Evolutionary conservation across 1,140 invertebrate genomes (phyloP).

Genomic region (Scaptodrosophila lebanonensis): DNA sequence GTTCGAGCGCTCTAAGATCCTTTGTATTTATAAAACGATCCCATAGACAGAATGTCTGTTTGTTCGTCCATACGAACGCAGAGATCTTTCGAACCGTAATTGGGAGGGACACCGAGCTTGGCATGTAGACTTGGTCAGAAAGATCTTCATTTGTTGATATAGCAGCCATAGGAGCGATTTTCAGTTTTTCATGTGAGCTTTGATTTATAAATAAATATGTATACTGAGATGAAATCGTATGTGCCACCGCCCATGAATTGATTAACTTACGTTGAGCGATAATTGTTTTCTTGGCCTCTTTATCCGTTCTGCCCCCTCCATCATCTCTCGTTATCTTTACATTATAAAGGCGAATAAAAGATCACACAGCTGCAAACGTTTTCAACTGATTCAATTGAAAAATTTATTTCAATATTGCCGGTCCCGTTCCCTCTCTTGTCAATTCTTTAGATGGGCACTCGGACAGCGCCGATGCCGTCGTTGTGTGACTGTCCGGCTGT

Average conservation of each 20-base stretch:
- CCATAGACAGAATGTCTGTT: too few species aligned
- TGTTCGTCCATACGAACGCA: too few species aligned
- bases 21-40: too few species aligned
- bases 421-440: slow-evolving; percentile 14
- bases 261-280: neutral
- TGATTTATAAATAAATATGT: too few species aligned
- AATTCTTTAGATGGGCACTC: slow-evolving; percentile 9
- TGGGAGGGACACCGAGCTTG: too few species aligned
- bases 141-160: too few species aligned
- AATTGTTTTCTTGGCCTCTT: neutral
- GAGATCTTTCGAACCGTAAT: too few species aligned
- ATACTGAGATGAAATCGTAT: neutral
- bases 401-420: slow-evolving; percentile 12
- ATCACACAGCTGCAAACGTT: slow-evolving; percentile 9
- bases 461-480: slow-evolving; percentile 8
- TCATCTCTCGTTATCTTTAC: neutral
- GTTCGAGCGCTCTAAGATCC: too few species aligned
- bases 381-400: slow-evolving; percentile 49
- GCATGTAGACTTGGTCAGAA: too few species aligned
- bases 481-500: slow-evolving; percentile 8
- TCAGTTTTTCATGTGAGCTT: too few species aligned
- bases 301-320: slow-evolving; percentile 7
- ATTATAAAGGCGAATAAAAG: slow-evolving; percentile 2
- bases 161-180: too few species aligned
- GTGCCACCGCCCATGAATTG: neutral